Evolutionary conservation across 2,113 vertebrate genomes (phyloP).

Genomic region (Solea solea): DNA sequence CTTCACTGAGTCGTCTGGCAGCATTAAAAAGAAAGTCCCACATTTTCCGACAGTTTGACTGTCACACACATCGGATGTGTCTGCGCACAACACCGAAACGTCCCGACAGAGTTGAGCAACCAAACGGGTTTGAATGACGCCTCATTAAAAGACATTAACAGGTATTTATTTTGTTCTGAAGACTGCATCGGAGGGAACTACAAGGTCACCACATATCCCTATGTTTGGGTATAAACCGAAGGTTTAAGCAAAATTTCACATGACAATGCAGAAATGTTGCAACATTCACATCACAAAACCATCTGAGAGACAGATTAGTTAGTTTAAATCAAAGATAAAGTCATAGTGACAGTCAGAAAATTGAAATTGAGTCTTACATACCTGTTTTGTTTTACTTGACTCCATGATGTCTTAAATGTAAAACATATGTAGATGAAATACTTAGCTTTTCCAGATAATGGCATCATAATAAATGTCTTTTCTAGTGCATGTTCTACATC

Average conservation of each 20-base stretch:
- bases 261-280: too few species aligned
- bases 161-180: not conserved
- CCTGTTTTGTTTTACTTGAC: too few species aligned
- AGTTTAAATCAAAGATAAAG: too few species aligned
- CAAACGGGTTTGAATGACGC: conserved; percentile 8
- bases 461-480: conserved; percentile 1
- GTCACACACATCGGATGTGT: conserved; percentile 5
- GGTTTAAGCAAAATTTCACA: too few species aligned
- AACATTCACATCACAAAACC: too few species aligned
- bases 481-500: too few species aligned
- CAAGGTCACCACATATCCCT: not conserved
- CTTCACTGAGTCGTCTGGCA: not conserved
- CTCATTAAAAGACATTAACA: conserved; percentile 1
- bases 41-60: conserved; percentile 10
- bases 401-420: too few species aligned
- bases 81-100: not conserved
- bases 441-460: not conserved
- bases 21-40: conserved; percentile 2
- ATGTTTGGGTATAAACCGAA: too few species aligned
- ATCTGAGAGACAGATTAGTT: too few species aligned
- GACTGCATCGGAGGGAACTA: too few species aligned
- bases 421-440: conserved; percentile 1
- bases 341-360: too few species aligned
- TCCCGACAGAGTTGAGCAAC: not conserved
- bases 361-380: too few species aligned